Base-by-base conservation (phyloP, 2,888 invertebrate genomes). In the Orthosia gothica region DNA sequence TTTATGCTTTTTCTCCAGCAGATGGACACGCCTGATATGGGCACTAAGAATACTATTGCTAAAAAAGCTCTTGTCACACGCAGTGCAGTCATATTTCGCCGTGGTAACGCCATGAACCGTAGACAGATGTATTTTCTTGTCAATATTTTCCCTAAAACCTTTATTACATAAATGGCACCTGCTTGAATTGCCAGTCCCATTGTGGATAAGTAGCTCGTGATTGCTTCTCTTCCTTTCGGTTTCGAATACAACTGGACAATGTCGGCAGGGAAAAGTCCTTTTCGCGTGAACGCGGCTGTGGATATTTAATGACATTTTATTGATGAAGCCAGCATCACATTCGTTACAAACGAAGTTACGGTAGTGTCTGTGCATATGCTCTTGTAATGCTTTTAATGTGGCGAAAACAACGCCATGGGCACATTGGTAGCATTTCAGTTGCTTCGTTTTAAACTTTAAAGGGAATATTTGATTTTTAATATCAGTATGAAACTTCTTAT, bases 211-310 rank as follows among this genome's bases (percentile, higher is more conserved):
- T 23, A 91, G 91, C 67, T 94, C 93, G 65, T 97, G 97, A 0
- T 91, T 90, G 55, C 92, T 92, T 74, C 93, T 90, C 52, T 94
- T 94, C 15, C 92, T 88, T 0, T 91, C 86, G 0, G 94, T 96
- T 16, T 94, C 93, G 70, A 96, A 97, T 0, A 93, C 88, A 81
- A 95, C 94, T 0, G 91, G 84, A 75, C 97, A 97, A 16, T 86
- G 83, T 26, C 84, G 76, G 76, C 95, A 95, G 1, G 83, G 70
- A 73, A 91, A 94, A 0, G 87, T 73, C 0, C 93, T 93, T 5
- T 84, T 85, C 23, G 91, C 86, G 73, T 94, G 93, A 0, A 84
- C 89, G 15, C 88, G 79, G 0, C 80, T 86, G 54, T 94, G 94
- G 13, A 85, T 87, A 0, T 79, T 74, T 3, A 93, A 74, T 23